phyloP scores from a whole-genome alignment of 2,797 vertebrate species.

The Peromyscus attwateri region DNA sequence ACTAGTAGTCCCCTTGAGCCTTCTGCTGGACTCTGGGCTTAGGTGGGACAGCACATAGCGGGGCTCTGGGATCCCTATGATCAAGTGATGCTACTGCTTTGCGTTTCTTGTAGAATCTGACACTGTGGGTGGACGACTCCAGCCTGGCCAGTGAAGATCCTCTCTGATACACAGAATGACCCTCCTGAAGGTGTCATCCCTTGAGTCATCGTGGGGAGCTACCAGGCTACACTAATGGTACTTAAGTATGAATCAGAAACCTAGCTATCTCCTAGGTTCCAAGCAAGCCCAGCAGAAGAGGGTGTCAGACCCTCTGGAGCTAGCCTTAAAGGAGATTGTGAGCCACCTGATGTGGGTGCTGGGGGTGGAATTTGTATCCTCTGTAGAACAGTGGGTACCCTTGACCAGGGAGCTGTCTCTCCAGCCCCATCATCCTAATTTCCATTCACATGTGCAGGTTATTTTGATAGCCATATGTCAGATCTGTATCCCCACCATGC shows the following conservation, averaged over 20 bases:
- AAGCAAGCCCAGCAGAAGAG: neutral
- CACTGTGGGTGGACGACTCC: neutral
- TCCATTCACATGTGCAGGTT: slow-evolving; percentile 36
- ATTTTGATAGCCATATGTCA: slow-evolving; percentile 60
- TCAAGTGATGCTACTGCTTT: neutral
- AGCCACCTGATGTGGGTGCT: neutral
- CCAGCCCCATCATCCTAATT: slow-evolving; percentile 37
- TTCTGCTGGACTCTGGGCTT: neutral
- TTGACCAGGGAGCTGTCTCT: neutral
- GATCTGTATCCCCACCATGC: slow-evolving; percentile 53
- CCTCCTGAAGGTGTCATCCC: neutral
- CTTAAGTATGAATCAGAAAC: neutral
- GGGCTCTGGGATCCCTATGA: neutral
- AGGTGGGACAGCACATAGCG: neutral
- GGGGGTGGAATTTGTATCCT: neutral
- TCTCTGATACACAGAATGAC: too few relatives aligned
- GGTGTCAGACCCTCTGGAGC: neutral
- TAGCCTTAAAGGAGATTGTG: neutral
- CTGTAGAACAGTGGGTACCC: neutral
- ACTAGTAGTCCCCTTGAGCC: neutral
- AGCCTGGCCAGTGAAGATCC: neutral
- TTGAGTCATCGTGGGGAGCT: neutral
- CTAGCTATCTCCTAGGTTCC: neutral
- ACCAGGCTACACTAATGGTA: neutral
- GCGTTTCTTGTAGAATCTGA: neutral